phyloP scores from a whole-genome alignment of 2,888 invertebrate genomes.

The Tenodera sinensis region DNA sequence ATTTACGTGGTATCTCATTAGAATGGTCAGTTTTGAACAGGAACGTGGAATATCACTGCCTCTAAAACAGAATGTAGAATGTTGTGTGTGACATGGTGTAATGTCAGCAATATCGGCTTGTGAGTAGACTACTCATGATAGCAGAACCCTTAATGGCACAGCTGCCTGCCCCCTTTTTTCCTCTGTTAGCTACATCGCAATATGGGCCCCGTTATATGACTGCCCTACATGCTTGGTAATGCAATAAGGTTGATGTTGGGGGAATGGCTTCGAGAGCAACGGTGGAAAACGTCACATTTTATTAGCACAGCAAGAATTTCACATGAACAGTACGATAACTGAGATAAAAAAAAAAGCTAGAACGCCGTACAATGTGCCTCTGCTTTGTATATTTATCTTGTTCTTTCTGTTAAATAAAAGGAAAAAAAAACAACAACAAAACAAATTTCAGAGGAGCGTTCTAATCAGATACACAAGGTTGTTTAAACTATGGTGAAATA shows the following conservation, averaged over 20 bases:
- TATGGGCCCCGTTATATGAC: not conserved
- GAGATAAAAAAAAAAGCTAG: not conserved
- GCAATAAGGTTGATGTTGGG: not conserved
- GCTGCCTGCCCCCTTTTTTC: not conserved
- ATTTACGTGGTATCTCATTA: not conserved
- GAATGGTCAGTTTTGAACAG: not conserved
- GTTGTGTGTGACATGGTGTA: not conserved
- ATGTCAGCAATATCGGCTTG: not conserved
- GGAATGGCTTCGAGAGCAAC: not conserved
- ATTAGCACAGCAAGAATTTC: not conserved
- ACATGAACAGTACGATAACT: not conserved
- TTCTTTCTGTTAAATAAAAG: too few relatives aligned
- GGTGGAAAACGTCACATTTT: not conserved
- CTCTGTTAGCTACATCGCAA: not conserved
- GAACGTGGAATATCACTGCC: too few relatives aligned
- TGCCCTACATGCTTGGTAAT: not conserved
- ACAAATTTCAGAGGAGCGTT: too few relatives aligned
- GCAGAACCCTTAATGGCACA: not conserved
- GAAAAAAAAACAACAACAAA: too few relatives aligned
- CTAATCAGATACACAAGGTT: too few relatives aligned
- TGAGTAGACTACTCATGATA: not conserved
- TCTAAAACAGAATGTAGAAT: too few relatives aligned
- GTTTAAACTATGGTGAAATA: too few relatives aligned
- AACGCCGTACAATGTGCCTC: too few relatives aligned
- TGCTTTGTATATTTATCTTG: too few relatives aligned